phyloP scores from a whole-genome alignment of 92 coral and sea anemone genomes.

The Siderastrea siderea region DNA sequence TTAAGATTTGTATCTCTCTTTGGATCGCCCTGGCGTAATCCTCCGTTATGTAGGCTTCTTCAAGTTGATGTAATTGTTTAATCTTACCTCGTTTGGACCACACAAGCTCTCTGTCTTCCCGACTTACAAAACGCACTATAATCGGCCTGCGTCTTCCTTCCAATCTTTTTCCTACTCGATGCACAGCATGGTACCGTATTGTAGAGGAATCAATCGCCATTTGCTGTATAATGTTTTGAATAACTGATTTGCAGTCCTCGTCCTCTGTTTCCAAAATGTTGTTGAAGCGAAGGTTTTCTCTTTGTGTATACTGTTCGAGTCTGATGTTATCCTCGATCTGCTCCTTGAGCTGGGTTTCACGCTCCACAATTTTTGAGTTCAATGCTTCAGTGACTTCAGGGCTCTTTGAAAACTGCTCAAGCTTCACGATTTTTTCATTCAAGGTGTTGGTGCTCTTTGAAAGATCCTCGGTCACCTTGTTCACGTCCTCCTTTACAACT shows the following conservation, averaged over 20 bases:
- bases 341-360: background rate
- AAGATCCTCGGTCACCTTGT: background rate
- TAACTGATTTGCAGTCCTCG: background rate
- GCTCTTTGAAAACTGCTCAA: slow-evolving; percentile 9
- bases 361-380: background rate
- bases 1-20: background rate
- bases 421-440: background rate
- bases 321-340: background rate
- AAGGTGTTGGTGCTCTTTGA: background rate
- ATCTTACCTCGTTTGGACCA: slow-evolving; percentile 16
- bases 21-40: slow-evolving; percentile 12
- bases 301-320: slow-evolving; percentile 1
- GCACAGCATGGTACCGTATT: slow-evolving; percentile 11
- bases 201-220: background rate
- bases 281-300: slow-evolving; percentile 6
- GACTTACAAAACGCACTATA: background rate
- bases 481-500: slow-evolving; percentile 2
- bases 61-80: background rate
- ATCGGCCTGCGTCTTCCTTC: background rate
- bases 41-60: slow-evolving; percentile 5
- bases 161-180: background rate
- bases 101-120: slow-evolving; percentile 19
- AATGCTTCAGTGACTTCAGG: background rate
- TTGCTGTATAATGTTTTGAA: background rate
- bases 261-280: background rate